A percentile compares a stretch with the other conserved stretches of the same genome.
Conservation (phyloP, 2,888 invertebrate species). For the Acutogordius australiensis region DNA sequence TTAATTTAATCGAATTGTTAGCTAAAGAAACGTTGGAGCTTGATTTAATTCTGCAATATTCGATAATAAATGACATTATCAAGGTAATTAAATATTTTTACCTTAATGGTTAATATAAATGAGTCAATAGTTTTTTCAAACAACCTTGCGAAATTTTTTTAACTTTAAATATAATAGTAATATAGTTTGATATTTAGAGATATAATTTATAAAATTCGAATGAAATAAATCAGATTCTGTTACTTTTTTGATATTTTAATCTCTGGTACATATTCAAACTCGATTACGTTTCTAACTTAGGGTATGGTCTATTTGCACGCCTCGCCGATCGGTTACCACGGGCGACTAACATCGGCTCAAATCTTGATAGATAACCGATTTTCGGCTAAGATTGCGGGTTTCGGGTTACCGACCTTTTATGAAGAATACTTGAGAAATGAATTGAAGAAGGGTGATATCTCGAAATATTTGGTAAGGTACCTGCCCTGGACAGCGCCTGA, state of each 20-base stretch:
- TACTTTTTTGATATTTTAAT: too few relatives aligned
- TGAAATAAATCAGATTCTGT: too few relatives aligned
- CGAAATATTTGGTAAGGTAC: not conserved
- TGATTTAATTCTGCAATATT: not conserved
- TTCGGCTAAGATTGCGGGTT: not conserved
- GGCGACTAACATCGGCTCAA: not conserved
- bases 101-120: too few relatives aligned
- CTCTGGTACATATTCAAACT: too few relatives aligned
- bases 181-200: too few relatives aligned
- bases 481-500: not conserved
- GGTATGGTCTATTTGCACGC: not conserved
- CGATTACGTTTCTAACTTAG: too few relatives aligned
- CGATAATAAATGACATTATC: not conserved
- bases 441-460: not conserved
- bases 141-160: too few relatives aligned
- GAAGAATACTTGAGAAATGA: not conserved
- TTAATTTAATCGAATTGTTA: not conserved
- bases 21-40: not conserved
- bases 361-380: not conserved
- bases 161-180: not conserved
- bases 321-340: not conserved
- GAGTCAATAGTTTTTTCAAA: too few relatives aligned
- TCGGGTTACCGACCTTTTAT: not conserved
- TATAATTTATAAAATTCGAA: too few relatives aligned
- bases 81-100: not conserved